Evolutionary conservation across 2,113 vertebrate genomes (phyloP), one percentile per base, ranked within the genome.

Genomic region (Ameiurus melas): DNA sequence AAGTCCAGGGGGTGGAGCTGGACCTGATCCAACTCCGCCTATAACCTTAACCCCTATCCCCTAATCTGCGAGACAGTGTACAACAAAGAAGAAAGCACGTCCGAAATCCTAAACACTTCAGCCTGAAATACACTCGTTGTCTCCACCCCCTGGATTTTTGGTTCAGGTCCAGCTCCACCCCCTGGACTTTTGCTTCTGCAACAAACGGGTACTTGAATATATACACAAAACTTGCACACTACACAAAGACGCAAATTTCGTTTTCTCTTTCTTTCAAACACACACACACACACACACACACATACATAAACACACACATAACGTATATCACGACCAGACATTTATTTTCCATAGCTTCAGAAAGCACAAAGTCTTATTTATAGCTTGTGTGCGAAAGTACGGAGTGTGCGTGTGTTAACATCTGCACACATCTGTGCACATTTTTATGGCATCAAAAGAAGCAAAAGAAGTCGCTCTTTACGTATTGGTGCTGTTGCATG

Each of bases 331-430:
- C 88, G 89, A 91, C 86, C 36, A 51, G 39, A 62, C 43, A 16
- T 86, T 30, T 64, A 53, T 8, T 36, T 33, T 62, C 14, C 43
- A 51, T 58, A 51, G 75, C 57, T 25, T 57, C 16, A 66, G 64
- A n/a, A 27, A n/a, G 25, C 68, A 36, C 64, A 12, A 4, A 4
- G 27, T 64, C 66, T 70, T 70, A 70, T 70, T 33, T 68, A 68
- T 68, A 68, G 27, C 92, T 90, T 92, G 89, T 90, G 93, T 92
- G 91, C 89, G 92, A 81, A 47, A 62, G 70, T 30, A 16, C 39
- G 4, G 66, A 36, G 57, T 75, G 55, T n/a, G 53, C 1, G 47
- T 51, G 47, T 51, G 87, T 70, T 64, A 81, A 57, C n/a, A 79
- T 77, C 33, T 78, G 79, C 51, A 30, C 78, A 39, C 75, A 55